Conservation (phyloP, 2,113 vertebrate species). For the Turnix velox region DNA sequence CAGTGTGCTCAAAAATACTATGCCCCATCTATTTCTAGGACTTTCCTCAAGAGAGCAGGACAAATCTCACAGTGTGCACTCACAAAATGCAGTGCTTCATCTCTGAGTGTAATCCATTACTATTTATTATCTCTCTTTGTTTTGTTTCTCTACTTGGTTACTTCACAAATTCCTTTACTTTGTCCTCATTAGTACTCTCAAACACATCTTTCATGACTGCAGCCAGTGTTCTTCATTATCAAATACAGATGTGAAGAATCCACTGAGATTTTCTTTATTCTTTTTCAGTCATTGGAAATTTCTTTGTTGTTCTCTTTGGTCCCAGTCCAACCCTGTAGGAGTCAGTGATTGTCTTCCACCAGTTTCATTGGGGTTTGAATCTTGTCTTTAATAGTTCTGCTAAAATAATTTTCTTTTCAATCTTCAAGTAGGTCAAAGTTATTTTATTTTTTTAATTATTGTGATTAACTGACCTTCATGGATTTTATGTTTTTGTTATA, state of each 20-base stretch:
- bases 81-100: not conserved
- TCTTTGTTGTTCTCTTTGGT: conserved; percentile 51
- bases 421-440: not conserved
- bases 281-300: conserved; percentile 24
- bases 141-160: conserved; percentile 20
- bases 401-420: not conserved
- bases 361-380: conserved; percentile 2
- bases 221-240: conserved; percentile 25
- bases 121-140: not conserved
- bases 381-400: conserved; percentile 7
- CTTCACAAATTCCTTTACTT: conserved; percentile 35
- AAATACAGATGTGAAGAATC: conserved; percentile 53
- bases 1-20: not conserved
- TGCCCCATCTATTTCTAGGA: not conserved
- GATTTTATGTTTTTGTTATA: not conserved
- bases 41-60: not conserved
- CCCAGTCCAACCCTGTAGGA: not conserved
- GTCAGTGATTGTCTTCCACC: not conserved
- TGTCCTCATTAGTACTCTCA: conserved; percentile 38
- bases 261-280: conserved; percentile 36
- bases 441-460: conserved; percentile 11
- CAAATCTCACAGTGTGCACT: not conserved
- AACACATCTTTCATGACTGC: conserved; percentile 17
- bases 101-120: not conserved
- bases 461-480: not conserved